A percentile compares a stretch with the other conserved stretches of the same genome.
phyloP scores from a whole-genome alignment of 2,888 invertebrate genomes.

The Rhamphomyia laevipes region DNA sequence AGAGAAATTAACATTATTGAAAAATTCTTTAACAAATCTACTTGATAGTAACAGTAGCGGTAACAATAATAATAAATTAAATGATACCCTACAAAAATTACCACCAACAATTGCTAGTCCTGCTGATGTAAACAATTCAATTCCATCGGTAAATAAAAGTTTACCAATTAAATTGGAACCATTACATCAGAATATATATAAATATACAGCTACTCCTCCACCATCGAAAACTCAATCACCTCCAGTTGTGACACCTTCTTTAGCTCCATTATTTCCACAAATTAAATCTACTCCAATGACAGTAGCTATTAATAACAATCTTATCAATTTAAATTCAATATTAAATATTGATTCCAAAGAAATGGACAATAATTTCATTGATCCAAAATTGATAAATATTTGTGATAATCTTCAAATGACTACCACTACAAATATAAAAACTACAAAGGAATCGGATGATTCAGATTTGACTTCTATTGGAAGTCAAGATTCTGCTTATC shows the following conservation, averaged over 20 bases:
- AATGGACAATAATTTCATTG: conserved; percentile 39
- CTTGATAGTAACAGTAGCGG: conserved; percentile 4
- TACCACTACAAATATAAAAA: not conserved
- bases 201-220: not conserved
- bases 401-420: conserved; percentile 51
- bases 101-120: not conserved
- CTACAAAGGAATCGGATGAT: conserved; percentile 30
- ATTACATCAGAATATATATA: conserved; percentile 4
- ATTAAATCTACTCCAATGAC: conserved; percentile 1
- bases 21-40: conserved; percentile 7
- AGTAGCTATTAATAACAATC: conserved; percentile 3
- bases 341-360: conserved; percentile 13
- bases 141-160: conserved; percentile 9
- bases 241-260: conserved; percentile 6
- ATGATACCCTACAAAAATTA: not conserved
- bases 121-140: not conserved
- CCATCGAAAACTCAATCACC: conserved; percentile 8
- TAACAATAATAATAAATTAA: not conserved
- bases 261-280: not conserved
- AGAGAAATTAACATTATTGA: conserved; percentile 7
- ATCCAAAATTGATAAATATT: conserved; percentile 54
- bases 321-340: conserved; percentile 23
- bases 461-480: conserved; percentile 9
- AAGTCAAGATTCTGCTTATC: conserved; percentile 23
- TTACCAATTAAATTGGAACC: conserved; percentile 14